phyloP scores from a whole-genome alignment of 2,113 vertebrate species.

The Anarrhichthys ocellatus region DNA sequence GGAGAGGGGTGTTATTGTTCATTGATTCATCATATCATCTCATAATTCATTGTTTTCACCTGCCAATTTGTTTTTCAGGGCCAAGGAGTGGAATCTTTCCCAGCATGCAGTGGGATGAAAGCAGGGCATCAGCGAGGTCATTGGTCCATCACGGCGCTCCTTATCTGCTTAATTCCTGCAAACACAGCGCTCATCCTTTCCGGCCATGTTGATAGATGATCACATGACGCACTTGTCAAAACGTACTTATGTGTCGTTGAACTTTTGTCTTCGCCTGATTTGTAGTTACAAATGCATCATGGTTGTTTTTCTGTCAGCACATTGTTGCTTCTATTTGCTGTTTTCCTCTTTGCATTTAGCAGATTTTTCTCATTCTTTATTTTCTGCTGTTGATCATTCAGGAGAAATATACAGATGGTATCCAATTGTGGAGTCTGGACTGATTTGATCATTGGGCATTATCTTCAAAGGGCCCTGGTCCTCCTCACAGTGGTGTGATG shows the following conservation, averaged over 20 bases:
- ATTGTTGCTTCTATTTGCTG: not conserved
- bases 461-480: conserved; percentile 9
- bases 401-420: not conserved
- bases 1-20: too few species aligned
- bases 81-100: not conserved
- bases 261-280: conserved; percentile 1
- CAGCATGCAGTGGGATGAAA: conserved; percentile 14
- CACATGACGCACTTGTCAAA: not conserved
- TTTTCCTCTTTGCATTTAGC: not conserved
- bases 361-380: not conserved
- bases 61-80: not conserved
- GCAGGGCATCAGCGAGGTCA: not conserved
- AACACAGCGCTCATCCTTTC: not conserved
- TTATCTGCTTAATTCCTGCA: not conserved
- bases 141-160: not conserved
- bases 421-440: not conserved
- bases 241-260: not conserved
- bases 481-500: conserved; percentile 9
- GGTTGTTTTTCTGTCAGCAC: not conserved
- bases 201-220: not conserved
- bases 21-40: not conserved
- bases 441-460: conserved; percentile 30
- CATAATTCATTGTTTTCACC: not conserved
- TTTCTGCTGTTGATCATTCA: not conserved
- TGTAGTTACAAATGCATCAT: not conserved